phyloP scores from a whole-genome alignment of 1,140 invertebrate species.

The Ganaspis sp. region DNA sequence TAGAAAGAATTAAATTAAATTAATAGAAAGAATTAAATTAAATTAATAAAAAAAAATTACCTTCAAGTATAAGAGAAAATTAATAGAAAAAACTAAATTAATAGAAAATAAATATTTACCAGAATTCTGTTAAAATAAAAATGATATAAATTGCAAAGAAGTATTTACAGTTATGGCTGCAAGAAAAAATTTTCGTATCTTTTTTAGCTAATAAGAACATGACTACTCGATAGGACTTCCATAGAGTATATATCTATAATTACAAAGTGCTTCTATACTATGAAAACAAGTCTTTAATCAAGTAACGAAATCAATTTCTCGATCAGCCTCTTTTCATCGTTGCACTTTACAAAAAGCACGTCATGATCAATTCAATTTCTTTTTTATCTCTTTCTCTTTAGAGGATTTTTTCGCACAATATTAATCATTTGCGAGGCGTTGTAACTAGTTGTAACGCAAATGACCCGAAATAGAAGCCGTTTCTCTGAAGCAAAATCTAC shows the following conservation, averaged over 20 bases:
- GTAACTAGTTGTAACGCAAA: slow-evolving; percentile 30
- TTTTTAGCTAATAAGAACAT: no score
- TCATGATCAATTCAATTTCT: slow-evolving; percentile 6
- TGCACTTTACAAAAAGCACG: slow-evolving; percentile 11
- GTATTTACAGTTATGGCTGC: no score
- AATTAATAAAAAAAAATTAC: no score
- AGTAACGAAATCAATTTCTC: slow-evolving; percentile 3
- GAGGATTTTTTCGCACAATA: slow-evolving; percentile 25
- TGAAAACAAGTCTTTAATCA: background rate
- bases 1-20: no score
- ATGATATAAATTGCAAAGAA: no score
- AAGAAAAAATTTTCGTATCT: no score
- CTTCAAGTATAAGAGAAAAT: no score
- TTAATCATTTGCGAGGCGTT: slow-evolving; percentile 40
- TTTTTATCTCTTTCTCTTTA: slow-evolving; percentile 1
- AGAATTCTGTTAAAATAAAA: no score
- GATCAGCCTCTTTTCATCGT: background rate
- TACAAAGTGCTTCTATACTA: background rate
- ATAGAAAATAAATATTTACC: no score
- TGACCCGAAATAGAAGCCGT: slow-evolving; percentile 37
- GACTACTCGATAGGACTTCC: no score
- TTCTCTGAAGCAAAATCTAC: slow-evolving; percentile 17
- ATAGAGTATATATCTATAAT: background rate
- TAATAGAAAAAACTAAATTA: no score
- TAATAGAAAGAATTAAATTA: no score